Evolutionary conservation across 1,140 invertebrate species (phyloP), one percentile per base, ranked within the genome.

Genomic region (Spodoptera litura): DNA sequence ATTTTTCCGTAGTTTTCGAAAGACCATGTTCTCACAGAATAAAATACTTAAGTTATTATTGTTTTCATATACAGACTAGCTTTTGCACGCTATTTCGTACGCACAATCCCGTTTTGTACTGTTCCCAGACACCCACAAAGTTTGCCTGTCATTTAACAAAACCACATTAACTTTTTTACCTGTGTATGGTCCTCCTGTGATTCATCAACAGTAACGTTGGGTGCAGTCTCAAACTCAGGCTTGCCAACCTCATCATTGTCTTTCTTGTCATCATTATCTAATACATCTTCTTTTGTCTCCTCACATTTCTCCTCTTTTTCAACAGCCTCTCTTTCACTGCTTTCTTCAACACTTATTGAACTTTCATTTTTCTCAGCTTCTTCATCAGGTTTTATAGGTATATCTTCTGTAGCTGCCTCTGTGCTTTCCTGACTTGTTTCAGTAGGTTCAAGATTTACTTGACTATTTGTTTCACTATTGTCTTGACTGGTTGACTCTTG

Each of bases 151-250:
- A 44, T 0, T 44, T 44, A 44, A 44, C 31, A 31, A 49, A 31
- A 38, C 0, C 0, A 3, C 20, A 27, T 12, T 8, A 55, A 15
- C 25, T 13, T 12, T 3, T 13, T 71, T 86, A 93, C 92, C 89
- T 93, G 86, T 35, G 91, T 90, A 79, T 94, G 91, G 84, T 94
- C 92, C 75, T 94, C 92, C 72, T 93, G 89, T 38, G 85, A 78
- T 58, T 94, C 93, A 56, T 94, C 91, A 44, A 91, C 81, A 31
- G 90, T 89, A 53, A 91, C 77, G 89, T 93, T 90, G 53, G 91
- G 91, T 8, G 92, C 91, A 58, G 88, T 91, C 61, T 94, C 93
- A 90, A 94, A 94, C 61, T 93, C 88, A 52, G 92, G 89, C 79
- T 94, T 90, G 3, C 85, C 85, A 31, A 88, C 83, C 62, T 91